Evolutionary conservation across 2,888 invertebrate species (phyloP), one percentile per base, ranked within the genome.

Genomic region (Temnothorax rugatulus): DNA sequence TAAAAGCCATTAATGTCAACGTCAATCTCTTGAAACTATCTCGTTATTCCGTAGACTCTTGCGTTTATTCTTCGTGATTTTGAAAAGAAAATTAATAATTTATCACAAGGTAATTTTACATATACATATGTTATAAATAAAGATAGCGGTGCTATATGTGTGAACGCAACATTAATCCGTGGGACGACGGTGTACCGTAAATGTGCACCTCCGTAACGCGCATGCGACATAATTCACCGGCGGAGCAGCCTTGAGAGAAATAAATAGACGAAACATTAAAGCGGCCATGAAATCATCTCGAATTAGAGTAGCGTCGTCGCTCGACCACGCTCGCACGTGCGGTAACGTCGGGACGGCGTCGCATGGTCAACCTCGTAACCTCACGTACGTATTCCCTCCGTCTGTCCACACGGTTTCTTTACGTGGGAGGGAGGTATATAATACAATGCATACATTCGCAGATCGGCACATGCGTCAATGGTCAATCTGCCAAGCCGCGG

Each of bases 201-300:
- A 57, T 34, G 29, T 59, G 13, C 38, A 52, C n/a, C 52, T 52
- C 38, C 29, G 29, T 29, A 47, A 34, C 38, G 79, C 50, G 47
- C 34, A 38, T 47, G 38, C 74, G 59, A 59, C 59, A 61, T 79
- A 47, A 73, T 79, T 47, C 38, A 59, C 59, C 59, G 54, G 8
- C 8, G 41, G 25, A 29, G 38, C 38, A 79, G 21, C 79, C 79
- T 79, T 79, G 79, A 79, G 25, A 47, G 74, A 59, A 79, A 79
- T 79, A 79, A 79, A 79, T 79, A 73, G 79, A 79, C 59, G 79
- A 73, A 79, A 79, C 79, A 59, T 73, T 79, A 59, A 73, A 59
- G 79, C 57, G 79, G 73, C 79, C 79, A 79, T 79, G 79, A 79
- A 79, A 79, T 73, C 57, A 79, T 79, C 79, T 79, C 79, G 47